These are phyloP conservation scores for Eulemur coronatus DNA, from an alignment of 2,797 vertebrate species.

Conservation along the genomic window DNA sequence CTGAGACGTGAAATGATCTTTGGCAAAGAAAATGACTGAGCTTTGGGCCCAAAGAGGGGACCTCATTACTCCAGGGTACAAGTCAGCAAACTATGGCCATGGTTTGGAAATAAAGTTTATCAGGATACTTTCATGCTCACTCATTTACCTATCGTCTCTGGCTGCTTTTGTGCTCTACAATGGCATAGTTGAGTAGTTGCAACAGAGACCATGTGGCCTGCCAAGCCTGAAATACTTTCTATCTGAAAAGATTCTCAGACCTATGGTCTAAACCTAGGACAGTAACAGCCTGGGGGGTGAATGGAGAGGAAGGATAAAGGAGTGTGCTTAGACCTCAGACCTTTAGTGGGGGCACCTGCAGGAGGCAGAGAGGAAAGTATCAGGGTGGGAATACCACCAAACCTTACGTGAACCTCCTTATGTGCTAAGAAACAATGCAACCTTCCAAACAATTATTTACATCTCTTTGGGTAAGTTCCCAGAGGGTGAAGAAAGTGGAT, in stretches of 20 bases:
- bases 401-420: not conserved
- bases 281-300: not conserved
- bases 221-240: not conserved
- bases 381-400: accelerated
- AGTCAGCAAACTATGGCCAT: not conserved
- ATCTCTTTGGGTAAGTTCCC: not conserved
- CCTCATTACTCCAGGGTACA: not conserved
- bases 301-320: not conserved
- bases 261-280: not conserved
- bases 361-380: not conserved
- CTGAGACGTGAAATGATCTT: not conserved
- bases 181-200: not conserved
- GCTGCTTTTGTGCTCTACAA: not conserved
- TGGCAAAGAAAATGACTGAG: not conserved
- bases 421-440: not conserved
- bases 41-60: not conserved
- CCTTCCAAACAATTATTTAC: not conserved
- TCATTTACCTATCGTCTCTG: not conserved
- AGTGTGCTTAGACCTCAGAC: not conserved
- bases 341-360: not conserved
- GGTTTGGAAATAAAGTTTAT: not conserved
- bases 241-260: not conserved
- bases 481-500: not conserved
- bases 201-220: not conserved
- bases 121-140: not conserved